Base-by-base conservation (phyloP, 2,113 vertebrate genomes). In the Rhinolophus sinicus region DNA sequence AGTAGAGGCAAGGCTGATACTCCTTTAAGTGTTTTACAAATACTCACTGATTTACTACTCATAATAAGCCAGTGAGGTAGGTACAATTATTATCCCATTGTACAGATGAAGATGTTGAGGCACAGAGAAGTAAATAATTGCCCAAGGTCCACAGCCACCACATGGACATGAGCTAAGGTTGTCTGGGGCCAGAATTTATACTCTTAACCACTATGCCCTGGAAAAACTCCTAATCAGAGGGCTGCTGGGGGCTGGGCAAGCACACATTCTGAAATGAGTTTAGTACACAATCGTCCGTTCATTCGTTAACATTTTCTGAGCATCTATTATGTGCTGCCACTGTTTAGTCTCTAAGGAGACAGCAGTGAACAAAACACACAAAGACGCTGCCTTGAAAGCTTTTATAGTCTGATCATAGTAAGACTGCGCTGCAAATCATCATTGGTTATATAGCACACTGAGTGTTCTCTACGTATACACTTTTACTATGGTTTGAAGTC, bases 1-100 rank as follows among this genome's bases (percentile, higher is more conserved):
- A 94, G 33, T 14, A 67, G 35, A 88, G 60, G 30, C 30, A 85
- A 92, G 69, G 50, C 38, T 62, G 80, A 78, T 54, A 76, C 6
- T 78, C 30, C 78, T 69, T 73, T 76, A 62, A 78, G 69, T 70
- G 35, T 15, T 84, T 62, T 69, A 88, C 44, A 93, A 92, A 94
- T 40, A 58, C 50, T 90, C n/a, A 47, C 54, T 69, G 69, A 77
- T 56, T 92, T 60, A 75, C 78, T 70, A 91, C 2, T 56, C 19
- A n/a, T n/a, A 35, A 88, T 35, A 88, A 78, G 56, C 35, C 22
- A 67, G 77, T 64, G 47, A 85, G 35, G 33, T 69, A 52, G 28
- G 16, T 69, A 64, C 19, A 88, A 12, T 75, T 52, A 87, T 78
- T 64, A 76, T 5, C 16, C 9, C 69, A 80, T 64, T 86, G 30